These are phyloP conservation scores for Karalla daura DNA, from an alignment of 2,797 vertebrate species.

Conservation along the genomic window DNA sequence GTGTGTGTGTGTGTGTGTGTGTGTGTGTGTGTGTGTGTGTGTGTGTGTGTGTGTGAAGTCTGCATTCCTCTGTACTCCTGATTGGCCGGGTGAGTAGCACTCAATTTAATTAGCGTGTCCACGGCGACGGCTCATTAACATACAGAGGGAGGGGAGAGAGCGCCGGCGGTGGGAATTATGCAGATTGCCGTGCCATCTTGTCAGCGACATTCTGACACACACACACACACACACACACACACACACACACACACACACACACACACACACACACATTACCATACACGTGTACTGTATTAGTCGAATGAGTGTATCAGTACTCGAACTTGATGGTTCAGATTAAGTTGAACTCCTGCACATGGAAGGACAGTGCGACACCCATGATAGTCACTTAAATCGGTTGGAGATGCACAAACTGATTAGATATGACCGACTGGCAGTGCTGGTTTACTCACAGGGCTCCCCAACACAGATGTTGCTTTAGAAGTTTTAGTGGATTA, in stretches of 20 bases:
- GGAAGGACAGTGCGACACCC: too few species aligned
- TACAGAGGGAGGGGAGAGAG: slow-evolving; percentile 26
- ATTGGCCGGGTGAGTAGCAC: slow-evolving; percentile 68
- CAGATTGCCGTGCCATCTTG: slow-evolving; percentile 56
- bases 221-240: slow-evolving; percentile 9
- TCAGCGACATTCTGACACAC: slow-evolving; percentile 44
- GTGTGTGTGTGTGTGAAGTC: slow-evolving; percentile 11
- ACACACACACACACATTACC: too few species aligned
- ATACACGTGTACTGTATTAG: too few species aligned
- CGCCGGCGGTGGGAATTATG: slow-evolving; percentile 49
- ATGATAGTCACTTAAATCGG: too few species aligned
- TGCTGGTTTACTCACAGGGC: too few species aligned
- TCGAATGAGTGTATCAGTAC: too few species aligned
- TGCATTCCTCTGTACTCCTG: slow-evolving; percentile 64
- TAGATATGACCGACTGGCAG: too few species aligned
- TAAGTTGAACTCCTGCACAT: too few species aligned
- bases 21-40: background rate
- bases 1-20: slow-evolving; percentile 9
- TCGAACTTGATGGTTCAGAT: too few species aligned
- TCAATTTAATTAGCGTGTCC: slow-evolving; percentile 70
- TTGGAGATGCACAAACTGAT: too few species aligned
- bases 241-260: background rate
- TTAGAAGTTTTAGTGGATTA: too few species aligned
- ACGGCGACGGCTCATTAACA: slow-evolving; percentile 70
- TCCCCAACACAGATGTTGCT: too few species aligned